Percentiles rank a stretch among this genome's conserved stretches.
Conservation (phyloP, 2,113 vertebrate species). For the Podarcis raffonei region DNA sequence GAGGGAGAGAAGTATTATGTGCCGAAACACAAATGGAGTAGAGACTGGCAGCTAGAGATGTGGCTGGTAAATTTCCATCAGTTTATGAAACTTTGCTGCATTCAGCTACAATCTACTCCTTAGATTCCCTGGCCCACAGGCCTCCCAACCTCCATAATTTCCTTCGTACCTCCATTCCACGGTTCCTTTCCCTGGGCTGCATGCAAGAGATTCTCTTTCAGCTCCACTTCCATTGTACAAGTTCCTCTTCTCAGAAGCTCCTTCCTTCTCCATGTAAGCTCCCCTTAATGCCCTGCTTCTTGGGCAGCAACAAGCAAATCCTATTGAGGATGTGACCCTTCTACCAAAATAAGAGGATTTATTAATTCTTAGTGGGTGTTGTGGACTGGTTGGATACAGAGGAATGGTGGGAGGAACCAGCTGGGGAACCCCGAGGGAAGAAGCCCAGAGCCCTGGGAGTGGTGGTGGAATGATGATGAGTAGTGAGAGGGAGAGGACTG, state of each 20-base stretch:
- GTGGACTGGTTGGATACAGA: no score
- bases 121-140: not conserved
- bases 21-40: not conserved
- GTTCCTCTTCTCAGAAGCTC: not conserved
- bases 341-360: not conserved
- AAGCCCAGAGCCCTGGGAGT: no score
- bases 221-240: not conserved
- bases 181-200: not conserved
- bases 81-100: not conserved
- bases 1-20: not conserved
- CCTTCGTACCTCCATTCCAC: not conserved
- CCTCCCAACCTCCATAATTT: no score
- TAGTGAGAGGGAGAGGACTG: no score
- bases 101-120: not conserved
- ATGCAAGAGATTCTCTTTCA: not conserved
- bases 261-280: not conserved
- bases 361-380: not conserved
- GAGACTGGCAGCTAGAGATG: not conserved
- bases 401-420: no score
- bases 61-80: not conserved
- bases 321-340: not conserved
- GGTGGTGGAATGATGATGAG: no score
- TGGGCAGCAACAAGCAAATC: not conserved
- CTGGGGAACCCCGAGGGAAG: no score
- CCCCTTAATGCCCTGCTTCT: not conserved